phyloP scores from a whole-genome alignment of 1,140 invertebrate species.

The Drosophila nigrodunni region DNA sequence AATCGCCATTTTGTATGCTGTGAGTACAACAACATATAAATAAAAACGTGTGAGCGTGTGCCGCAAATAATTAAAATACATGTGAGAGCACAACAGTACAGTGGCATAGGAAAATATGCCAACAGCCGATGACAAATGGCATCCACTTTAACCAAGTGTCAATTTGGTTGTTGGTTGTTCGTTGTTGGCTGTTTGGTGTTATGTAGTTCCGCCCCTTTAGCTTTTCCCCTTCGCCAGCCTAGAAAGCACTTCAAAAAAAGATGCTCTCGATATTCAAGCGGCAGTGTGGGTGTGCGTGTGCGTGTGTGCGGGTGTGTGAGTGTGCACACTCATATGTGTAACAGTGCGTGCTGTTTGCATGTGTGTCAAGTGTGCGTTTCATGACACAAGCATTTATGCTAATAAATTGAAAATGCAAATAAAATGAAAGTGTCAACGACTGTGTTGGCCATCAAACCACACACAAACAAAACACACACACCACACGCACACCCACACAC shows the following conservation, averaged over 20 bases:
- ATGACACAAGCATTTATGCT: constrained; percentile 78
- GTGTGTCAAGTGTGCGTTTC: constrained; percentile 74
- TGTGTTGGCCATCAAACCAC: constrained; percentile 59
- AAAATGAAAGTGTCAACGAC: constrained; percentile 74
- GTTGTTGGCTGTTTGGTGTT: constrained; percentile 54
- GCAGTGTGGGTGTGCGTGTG: constrained; percentile 6
- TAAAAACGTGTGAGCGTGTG: constrained; percentile 14
- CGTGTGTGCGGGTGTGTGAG: constrained; percentile 24
- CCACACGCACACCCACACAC: constrained; percentile 29
- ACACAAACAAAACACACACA: constrained; percentile 38
- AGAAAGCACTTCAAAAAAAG: constrained; percentile 3
- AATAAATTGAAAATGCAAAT: constrained; percentile 83
- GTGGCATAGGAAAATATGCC: constrained; percentile 66
- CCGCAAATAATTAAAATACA: constrained; percentile 77
- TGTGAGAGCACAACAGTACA: constrained; percentile 31
- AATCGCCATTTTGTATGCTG: constrained; percentile 84
- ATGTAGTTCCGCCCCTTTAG: constrained; percentile 13
- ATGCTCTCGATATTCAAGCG: constrained; percentile 52
- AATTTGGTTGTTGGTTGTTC: constrained; percentile 66
- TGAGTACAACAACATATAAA: constrained; percentile 56
- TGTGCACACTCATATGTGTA: constrained; percentile 11
- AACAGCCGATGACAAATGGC: constrained; percentile 74
- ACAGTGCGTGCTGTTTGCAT: constrained; percentile 59
- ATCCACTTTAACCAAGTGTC: constrained; percentile 75
- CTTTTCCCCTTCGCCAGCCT: background rate